A percentile compares a stretch with the other conserved stretches of the same genome.
These are phyloP conservation scores for Autographa gamma DNA, from an alignment of 2,888 invertebrate genomes.

Conservation along the genomic window DNA sequence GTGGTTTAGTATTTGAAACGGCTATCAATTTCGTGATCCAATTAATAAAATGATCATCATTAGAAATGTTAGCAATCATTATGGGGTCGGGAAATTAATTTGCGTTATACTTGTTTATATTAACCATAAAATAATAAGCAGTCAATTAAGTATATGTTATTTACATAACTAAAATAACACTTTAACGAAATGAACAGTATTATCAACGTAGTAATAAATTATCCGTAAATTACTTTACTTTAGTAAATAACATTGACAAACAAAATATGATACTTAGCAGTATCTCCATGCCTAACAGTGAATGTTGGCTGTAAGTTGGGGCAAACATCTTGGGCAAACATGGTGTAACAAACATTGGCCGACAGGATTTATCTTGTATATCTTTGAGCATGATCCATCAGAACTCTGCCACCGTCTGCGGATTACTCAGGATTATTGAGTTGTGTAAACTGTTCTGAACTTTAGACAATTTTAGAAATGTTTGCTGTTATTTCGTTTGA, in stretches of 20 bases:
- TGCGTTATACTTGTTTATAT: too few species aligned
- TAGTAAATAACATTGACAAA: not conserved
- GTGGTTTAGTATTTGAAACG: not conserved
- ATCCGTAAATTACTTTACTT: not conserved
- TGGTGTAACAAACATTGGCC: conserved; percentile 34
- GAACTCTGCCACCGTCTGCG: conserved; percentile 12
- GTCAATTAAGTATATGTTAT: too few species aligned
- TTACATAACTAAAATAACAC: too few species aligned
- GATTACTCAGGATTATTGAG: conserved; percentile 20
- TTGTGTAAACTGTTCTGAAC: not conserved
- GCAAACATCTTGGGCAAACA: conserved; percentile 41
- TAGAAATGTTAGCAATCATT: not conserved
- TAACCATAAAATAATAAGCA: too few species aligned
- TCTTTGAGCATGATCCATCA: conserved; percentile 14
- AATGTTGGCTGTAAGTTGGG: conserved; percentile 28
- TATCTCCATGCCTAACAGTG: conserved; percentile 26
- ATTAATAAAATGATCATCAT: not conserved
- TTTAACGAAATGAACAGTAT: not conserved
- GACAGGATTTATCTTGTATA: conserved; percentile 31
- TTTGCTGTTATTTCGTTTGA: not conserved
- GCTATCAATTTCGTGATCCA: not conserved
- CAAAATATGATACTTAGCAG: conserved; percentile 16
- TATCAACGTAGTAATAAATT: not conserved
- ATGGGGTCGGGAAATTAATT: not conserved
- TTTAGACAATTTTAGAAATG: conserved; percentile 1